These are phyloP conservation scores for Cisticola juncidis DNA, from an alignment of 2,113 vertebrate species.

Conservation along the genomic window DNA sequence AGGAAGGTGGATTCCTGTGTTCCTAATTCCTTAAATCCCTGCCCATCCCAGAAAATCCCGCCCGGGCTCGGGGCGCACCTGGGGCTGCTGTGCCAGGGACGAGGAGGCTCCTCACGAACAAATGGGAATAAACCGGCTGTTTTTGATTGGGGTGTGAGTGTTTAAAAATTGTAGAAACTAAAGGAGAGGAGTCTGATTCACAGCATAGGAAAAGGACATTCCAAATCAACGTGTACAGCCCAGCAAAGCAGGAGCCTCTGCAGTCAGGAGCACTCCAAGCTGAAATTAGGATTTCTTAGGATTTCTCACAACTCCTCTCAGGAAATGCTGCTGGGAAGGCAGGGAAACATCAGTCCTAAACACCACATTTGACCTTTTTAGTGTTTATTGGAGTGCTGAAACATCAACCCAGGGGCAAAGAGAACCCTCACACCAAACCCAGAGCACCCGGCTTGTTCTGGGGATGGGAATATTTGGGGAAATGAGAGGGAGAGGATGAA, in stretches of 20 bases:
- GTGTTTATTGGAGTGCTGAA: neutral
- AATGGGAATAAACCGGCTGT: neutral
- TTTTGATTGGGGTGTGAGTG: neutral
- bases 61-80: neutral
- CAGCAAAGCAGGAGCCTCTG: neutral
- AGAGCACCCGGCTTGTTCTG: accelerated
- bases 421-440: neutral
- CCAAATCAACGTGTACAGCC: neutral
- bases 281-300: neutral
- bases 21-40: neutral
- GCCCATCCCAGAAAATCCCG: neutral
- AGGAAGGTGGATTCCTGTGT: neutral
- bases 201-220: neutral
- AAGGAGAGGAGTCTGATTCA: neutral
- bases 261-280: neutral
- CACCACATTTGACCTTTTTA: neutral
- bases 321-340: neutral
- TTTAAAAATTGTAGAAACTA: neutral
- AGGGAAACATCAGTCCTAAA: neutral
- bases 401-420: neutral
- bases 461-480: neutral
- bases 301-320: neutral
- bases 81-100: neutral
- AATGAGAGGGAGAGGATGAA: neutral
- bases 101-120: neutral